Evolutionary conservation across 2,113 vertebrate genomes (phyloP).

Genomic region (Balaeniceps rex): DNA sequence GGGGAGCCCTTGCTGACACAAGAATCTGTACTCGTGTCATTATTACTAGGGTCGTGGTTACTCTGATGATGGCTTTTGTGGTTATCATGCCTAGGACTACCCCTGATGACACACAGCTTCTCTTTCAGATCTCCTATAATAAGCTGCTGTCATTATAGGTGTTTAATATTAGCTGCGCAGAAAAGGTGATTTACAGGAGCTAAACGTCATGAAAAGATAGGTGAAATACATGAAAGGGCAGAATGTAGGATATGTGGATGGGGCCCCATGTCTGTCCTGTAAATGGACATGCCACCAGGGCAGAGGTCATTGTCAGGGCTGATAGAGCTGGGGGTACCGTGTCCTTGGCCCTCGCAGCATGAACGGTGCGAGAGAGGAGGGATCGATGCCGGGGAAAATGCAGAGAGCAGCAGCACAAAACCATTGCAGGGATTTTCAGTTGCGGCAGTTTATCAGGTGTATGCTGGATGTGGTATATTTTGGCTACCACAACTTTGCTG

Average conservation of each 20-base stretch:
- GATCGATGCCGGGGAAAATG: neutral
- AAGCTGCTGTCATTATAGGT: neutral
- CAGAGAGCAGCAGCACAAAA: neutral
- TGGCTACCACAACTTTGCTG: neutral
- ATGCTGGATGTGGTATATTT: neutral
- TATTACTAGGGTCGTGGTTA: neutral
- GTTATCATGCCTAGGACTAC: neutral
- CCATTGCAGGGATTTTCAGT: no score
- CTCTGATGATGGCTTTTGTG: neutral
- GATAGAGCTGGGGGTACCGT: neutral
- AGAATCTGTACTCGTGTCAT: neutral
- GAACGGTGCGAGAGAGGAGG: neutral
- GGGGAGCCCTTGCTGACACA: neutral
- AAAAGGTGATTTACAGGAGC: neutral
- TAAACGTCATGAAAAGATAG: neutral
- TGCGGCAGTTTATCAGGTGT: no score
- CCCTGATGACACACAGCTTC: neutral
- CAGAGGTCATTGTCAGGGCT: neutral
- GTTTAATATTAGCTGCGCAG: neutral
- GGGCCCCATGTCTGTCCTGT: neutral
- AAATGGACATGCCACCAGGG: neutral
- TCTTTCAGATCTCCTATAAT: neutral
- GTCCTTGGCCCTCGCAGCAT: neutral
- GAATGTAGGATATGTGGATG: neutral
- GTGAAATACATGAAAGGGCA: neutral